Base-by-base conservation (phyloP, 2,888 invertebrate genomes). In the Cataglyphis rosenhaueri region DNA sequence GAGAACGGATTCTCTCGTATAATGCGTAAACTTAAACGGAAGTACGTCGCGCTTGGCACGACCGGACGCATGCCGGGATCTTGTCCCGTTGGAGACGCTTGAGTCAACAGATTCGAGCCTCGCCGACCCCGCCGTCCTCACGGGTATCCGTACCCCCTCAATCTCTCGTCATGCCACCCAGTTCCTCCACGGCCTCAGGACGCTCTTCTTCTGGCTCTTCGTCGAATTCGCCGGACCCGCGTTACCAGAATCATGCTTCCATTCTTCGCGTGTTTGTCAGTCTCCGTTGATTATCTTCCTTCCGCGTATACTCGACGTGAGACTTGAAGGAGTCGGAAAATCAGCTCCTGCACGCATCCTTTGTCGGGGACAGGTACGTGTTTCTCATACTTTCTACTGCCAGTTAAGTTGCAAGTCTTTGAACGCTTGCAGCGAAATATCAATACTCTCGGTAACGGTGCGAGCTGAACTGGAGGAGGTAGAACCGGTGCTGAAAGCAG, bases 191-290 rank as follows among this genome's bases (percentile, higher is more conserved):
- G 55, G 38, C 21, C 57, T 78, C 78, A 59, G 41, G 73, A 71
- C 18, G 73, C 41, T 78, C 78, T 78, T 78, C 74, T 57, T 79
- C 78, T 73, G 35, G 73, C 44, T 79, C 73, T 79, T 41, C 78
- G 78, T 74, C 78, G 74, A 21, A 44, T 79, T 70, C 78, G 78
- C 18, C 78, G 74, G 21, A 79, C 9, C 35, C 44, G 75, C 74
- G 44, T 21, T 59, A 79, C 35, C 25, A 44, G 59, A 79, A 73
- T 79, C 78, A 79, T 79, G 78, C 75, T 79, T 74, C 78, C 78
- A 79, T 79, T 15, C 78, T 73, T 21, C 29, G 38, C 55, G 55
- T 41, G 52, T 70, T 57, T 15, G 15, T 73, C 57, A 44, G 57
- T 52, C 21, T 25, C 21, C 32, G 78, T 41, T 75, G 66, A 32